Evolutionary conservation across 2,888 invertebrate species (phyloP), one percentile per base, ranked within the genome.

Genomic region (Deroplatys truncata): DNA sequence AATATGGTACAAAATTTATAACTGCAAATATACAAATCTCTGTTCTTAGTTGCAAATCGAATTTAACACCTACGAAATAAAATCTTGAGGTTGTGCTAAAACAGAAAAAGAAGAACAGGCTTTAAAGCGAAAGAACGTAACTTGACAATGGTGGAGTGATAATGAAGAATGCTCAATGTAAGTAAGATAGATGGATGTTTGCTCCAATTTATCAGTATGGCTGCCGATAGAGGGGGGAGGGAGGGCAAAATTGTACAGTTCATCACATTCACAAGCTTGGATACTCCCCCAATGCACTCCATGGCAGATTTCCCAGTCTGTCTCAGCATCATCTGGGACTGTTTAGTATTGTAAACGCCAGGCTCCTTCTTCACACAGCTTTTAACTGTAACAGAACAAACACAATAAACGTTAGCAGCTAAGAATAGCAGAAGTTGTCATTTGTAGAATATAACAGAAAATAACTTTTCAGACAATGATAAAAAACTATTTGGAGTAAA

Each of bases 101-200:
- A 5, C 56, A 20, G 43, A 43, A 43, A 43, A 72, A 72, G 5
- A 72, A 25, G 56, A 72, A 72, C 56, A 20, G 43, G 16, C 56
- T 72, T 72, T 72, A 72, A 72, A 72, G 86, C 83, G 89, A 88
- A 90, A 43, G 90, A 90, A 88, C 90, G 90, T 82, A 82, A 90
- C 88, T 90, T 85, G 90, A 90, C 90, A 72, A 72, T 20, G 56
- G 56, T 72, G 56, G 56, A 72, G 25, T 72, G 25, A 25, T 72
- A 43, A 72, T 72, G 25, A 72, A 72, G 56, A 72, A 72, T 72
- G 56, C 56, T 72, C 20, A 72, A 72, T 72, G 56, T 20, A 72
- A 72, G 56, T 72, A 72, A 72, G 56, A 72, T 25, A 72, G 56
- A 72, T 72, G 56, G 56, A 72, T 72, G 56, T 72, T 72, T 72